These are phyloP conservation scores for Cephalopterus ornatus DNA, from an alignment of 2,113 vertebrate species.

Conservation along the genomic window DNA sequence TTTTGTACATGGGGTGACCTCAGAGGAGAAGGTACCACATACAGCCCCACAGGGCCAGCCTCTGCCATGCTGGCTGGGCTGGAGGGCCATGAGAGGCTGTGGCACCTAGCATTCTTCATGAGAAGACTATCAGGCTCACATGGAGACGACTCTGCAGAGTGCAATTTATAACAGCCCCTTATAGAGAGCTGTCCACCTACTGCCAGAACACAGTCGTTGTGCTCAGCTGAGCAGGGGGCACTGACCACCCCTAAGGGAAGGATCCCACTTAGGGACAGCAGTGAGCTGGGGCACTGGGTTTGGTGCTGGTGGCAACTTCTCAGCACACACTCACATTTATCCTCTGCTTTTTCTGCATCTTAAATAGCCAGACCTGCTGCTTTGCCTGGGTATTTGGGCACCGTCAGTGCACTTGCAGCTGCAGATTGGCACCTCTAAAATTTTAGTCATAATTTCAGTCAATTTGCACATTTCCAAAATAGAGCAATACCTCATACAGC, in stretches of 20 bases:
- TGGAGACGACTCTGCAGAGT: background rate
- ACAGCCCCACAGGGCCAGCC: background rate
- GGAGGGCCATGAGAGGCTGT: rapidly evolving
- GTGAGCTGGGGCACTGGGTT: background rate
- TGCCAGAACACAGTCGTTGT: rapidly evolving
- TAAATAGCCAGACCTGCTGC: background rate
- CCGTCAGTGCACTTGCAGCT: background rate
- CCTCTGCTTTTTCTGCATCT: background rate
- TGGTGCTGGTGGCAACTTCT: background rate
- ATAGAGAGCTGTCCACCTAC: background rate
- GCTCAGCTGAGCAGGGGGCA: rapidly evolving
- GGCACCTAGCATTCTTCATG: background rate
- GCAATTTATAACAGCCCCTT: rapidly evolving
- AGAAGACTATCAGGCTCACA: background rate
- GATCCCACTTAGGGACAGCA: background rate
- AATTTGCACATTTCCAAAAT: slow-evolving; percentile 40
- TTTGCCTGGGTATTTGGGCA: background rate
- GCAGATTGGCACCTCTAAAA: slow-evolving; percentile 19
- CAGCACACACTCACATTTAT: rapidly evolving
- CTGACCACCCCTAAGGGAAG: background rate
- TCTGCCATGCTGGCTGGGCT: background rate
- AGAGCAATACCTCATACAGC: slow-evolving; percentile 46
- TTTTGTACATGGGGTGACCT: background rate
- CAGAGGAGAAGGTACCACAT: rapidly evolving
- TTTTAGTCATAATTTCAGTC: slow-evolving; percentile 26